A percentile compares a stretch with the other conserved stretches of the same genome.
phyloP scores from a whole-genome alignment of 2,797 vertebrate species.

The Graptemys geographica region DNA sequence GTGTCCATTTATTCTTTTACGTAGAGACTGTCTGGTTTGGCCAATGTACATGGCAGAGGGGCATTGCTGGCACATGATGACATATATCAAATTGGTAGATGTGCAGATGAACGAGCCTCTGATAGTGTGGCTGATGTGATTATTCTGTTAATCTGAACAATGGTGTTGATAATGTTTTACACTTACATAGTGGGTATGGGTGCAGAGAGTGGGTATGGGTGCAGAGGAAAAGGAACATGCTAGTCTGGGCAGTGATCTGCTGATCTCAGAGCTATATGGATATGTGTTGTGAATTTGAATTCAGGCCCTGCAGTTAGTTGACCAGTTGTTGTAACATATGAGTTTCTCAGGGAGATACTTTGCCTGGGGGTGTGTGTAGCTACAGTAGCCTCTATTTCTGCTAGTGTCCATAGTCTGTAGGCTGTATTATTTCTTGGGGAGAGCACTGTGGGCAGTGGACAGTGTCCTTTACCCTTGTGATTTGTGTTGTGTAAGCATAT shows the following conservation, averaged over 20 bases:
- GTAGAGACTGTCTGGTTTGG: too few species aligned
- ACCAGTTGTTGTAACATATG: not conserved
- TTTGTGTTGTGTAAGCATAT: not conserved
- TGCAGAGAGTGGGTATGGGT: not conserved
- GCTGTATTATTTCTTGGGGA: not conserved
- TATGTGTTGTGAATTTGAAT: not conserved
- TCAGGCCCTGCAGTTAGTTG: not conserved
- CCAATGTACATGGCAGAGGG: too few species aligned
- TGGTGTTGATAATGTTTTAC: not conserved
- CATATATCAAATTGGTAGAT: too few species aligned
- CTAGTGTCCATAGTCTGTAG: not conserved
- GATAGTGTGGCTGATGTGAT: not conserved
- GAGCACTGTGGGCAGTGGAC: not conserved
- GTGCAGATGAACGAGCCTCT: too few species aligned
- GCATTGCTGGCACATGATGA: too few species aligned
- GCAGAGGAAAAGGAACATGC: not conserved
- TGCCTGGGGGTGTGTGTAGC: not conserved
- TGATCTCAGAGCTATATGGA: not conserved
- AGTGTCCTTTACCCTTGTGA: not conserved
- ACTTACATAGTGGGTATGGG: slow-evolving; percentile 40
- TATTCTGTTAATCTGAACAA: not conserved
- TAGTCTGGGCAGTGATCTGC: not conserved
- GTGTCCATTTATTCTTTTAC: too few species aligned
- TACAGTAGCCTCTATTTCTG: not conserved
- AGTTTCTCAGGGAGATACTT: not conserved